Evolutionary conservation across 2,797 vertebrate species (phyloP).

Genomic region (Chaetophractus vellerosus): DNA sequence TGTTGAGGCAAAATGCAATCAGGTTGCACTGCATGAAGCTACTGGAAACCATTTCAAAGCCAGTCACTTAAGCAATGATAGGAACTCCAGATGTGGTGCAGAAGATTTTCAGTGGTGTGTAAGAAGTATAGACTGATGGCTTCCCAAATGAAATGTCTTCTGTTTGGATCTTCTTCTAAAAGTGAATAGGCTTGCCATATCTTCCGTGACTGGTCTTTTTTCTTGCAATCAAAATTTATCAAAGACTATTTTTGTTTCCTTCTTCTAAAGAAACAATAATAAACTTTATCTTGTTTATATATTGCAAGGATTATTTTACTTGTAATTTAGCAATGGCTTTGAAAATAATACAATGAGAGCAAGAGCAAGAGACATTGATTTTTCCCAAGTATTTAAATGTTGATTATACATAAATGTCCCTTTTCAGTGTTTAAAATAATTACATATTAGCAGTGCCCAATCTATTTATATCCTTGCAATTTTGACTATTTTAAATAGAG

Average conservation of each 20-base stretch:
- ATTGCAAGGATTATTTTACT: neutral
- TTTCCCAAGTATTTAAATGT: slow-evolving; percentile 29
- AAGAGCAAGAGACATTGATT: neutral
- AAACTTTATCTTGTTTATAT: neutral
- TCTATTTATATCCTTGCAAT: neutral
- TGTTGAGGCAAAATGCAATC: too few relatives aligned
- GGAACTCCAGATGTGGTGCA: neutral
- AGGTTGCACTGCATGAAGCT: neutral
- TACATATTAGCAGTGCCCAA: neutral
- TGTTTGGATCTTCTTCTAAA: neutral
- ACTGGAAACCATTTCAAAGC: neutral
- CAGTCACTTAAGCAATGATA: neutral
- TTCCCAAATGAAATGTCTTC: neutral
- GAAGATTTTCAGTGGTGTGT: neutral
- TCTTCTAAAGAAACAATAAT: neutral
- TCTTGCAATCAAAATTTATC: slow-evolving; percentile 20
- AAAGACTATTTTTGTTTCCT: neutral
- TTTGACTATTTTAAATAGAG: slow-evolving; percentile 19
- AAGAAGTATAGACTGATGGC: neutral
- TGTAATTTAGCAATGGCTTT: neutral
- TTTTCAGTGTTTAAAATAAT: slow-evolving; percentile 47
- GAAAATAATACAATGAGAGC: too few relatives aligned
- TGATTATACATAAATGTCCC: neutral
- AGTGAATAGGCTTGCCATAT: neutral
- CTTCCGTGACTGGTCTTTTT: neutral